phyloP scores from a whole-genome alignment of 2,113 vertebrate genomes.

The Narcine bancroftii region DNA sequence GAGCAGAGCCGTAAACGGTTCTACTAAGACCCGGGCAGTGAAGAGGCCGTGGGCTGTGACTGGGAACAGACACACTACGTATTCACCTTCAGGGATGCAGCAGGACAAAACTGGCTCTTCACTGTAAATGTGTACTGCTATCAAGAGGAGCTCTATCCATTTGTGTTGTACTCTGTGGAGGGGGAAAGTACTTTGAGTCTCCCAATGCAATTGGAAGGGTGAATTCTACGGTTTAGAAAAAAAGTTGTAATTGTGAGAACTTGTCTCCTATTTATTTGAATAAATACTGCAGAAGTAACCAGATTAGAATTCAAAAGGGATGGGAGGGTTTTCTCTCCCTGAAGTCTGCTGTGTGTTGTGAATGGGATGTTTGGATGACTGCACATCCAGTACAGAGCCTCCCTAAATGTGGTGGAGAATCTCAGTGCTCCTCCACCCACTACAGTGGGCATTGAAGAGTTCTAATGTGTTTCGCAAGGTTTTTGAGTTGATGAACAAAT shows the following conservation, averaged over 20 bases:
- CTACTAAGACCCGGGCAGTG: constrained; percentile 61
- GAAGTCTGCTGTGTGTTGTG: background rate
- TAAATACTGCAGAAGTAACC: background rate
- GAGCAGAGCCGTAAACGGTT: constrained; percentile 87
- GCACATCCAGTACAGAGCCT: background rate
- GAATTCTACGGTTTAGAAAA: background rate
- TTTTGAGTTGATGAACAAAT: background rate
- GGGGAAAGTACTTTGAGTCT: background rate
- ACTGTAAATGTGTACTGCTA: background rate
- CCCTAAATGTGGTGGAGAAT: background rate
- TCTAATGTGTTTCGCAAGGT: background rate
- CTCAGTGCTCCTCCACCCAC: background rate
- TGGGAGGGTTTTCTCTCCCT: background rate
- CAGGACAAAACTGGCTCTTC: background rate
- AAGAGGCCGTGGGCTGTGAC: background rate
- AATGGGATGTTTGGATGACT: background rate
- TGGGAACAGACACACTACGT: background rate
- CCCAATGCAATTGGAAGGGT: background rate
- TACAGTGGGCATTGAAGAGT: background rate
- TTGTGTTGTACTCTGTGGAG: background rate
- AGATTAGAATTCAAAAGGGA: background rate
- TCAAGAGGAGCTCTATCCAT: background rate
- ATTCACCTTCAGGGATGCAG: background rate
- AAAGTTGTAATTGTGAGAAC: background rate
- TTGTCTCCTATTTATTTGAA: no score